phyloP scores from a whole-genome alignment of 2,113 vertebrate genomes.

The Clupea harengus region DNA sequence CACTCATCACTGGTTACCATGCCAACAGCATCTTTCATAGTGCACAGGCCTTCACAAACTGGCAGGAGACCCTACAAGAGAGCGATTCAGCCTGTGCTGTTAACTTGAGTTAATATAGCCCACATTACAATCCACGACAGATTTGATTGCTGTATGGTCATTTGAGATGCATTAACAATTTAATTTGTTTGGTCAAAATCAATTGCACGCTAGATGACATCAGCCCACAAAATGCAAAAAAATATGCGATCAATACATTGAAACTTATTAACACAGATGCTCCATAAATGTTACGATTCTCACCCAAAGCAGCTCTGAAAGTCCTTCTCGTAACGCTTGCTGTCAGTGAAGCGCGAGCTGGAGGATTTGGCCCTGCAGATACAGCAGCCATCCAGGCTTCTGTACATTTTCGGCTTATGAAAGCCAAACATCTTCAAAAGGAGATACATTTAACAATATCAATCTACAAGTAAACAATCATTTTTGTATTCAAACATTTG shows the following conservation, averaged over 20 bases:
- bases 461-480: not conserved
- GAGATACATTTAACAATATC: not conserved
- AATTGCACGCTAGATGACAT: too few relatives aligned
- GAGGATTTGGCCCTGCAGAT: constrained; percentile 99
- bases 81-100: not conserved
- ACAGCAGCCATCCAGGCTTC: constrained; percentile 97
- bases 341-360: constrained; percentile 98
- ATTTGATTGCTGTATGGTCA: not conserved
- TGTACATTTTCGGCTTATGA: constrained; percentile 99
- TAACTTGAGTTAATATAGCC: not conserved
- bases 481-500: not conserved
- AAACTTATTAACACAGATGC: not conserved
- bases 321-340: constrained; percentile 96
- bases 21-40: not conserved
- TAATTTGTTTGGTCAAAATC: too few relatives aligned
- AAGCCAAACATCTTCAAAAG: constrained; percentile 92
- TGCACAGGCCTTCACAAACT: not conserved
- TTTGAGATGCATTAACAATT: too few relatives aligned
- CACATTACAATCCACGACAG: not conserved
- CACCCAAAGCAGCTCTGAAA: constrained; percentile 98
- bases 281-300: constrained; percentile 49
- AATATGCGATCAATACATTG: not conserved
- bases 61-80: not conserved
- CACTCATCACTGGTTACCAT: constrained; percentile 16
- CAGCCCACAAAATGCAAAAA: not conserved